Conservation (phyloP, 2,113 vertebrate genomes). For the Paraplagusia blochii region DNA sequence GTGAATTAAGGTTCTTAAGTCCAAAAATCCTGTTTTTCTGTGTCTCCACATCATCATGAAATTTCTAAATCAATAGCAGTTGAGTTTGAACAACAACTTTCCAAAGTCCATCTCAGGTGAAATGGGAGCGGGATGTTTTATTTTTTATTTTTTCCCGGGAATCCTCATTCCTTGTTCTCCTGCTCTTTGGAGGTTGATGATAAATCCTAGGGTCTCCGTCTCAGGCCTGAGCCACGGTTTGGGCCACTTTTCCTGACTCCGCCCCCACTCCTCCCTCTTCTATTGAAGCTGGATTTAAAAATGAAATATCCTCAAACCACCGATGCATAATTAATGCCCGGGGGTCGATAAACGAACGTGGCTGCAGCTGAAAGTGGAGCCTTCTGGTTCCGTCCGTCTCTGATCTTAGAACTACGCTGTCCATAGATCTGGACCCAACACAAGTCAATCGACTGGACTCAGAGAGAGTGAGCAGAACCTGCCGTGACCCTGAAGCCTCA, state of each 20-base stretch:
- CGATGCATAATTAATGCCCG: background rate
- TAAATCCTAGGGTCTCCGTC: background rate
- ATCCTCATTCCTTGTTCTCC: background rate
- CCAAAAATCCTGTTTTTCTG: no score
- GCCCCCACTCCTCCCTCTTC: background rate
- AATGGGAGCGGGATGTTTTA: background rate
- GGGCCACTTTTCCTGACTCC: background rate
- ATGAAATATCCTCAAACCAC: background rate
- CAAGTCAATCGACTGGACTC: background rate
- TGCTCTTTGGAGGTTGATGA: background rate
- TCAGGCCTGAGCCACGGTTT: slow-evolving; percentile 4
- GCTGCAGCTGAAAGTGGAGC: background rate
- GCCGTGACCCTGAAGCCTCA: slow-evolving; percentile 2
- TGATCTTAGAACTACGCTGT: background rate
- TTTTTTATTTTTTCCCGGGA: no score
- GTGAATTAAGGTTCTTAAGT: no score
- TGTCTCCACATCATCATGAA: no score
- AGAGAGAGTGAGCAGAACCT: background rate
- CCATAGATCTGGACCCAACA: background rate
- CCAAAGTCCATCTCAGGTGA: background rate
- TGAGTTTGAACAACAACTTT: no score
- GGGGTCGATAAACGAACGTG: background rate
- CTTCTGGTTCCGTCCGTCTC: background rate
- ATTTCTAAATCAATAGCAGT: no score
- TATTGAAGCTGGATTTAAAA: background rate